Evolutionary conservation across 64 coral and sea anemone genomes (phyloP).

Genomic region (Platygyra sinensis): DNA sequence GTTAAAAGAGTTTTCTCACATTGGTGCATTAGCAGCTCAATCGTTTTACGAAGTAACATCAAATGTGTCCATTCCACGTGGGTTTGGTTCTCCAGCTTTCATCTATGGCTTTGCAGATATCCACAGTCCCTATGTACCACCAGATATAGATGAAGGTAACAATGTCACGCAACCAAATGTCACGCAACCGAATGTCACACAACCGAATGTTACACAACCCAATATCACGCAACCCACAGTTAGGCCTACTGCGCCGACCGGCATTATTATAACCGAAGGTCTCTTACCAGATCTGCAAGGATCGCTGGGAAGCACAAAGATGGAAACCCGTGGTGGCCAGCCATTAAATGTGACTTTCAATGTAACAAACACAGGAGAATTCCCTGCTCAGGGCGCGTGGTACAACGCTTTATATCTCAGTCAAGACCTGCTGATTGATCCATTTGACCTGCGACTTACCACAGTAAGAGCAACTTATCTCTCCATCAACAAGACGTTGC

Average conservation of each 20-base stretch:
- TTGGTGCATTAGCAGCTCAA: conserved; percentile 52
- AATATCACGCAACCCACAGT: conserved; percentile 28
- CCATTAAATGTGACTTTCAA: conserved; percentile 66
- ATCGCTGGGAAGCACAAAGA: conserved; percentile 25
- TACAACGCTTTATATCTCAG: conserved; percentile 74
- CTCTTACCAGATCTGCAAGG: conserved; percentile 73
- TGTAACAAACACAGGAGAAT: conserved; percentile 65
- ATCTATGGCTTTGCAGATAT: conserved; percentile 74
- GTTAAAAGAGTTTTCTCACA: conserved; percentile 43
- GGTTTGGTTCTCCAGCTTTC: conserved; percentile 36
- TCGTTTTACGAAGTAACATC: conserved; percentile 37
- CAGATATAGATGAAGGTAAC: neutral
- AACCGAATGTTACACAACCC: neutral
- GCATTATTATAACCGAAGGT: conserved; percentile 41
- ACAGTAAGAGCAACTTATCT: conserved; percentile 40
- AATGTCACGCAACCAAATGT: neutral
- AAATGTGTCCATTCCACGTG: conserved; percentile 51
- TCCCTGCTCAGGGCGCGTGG: conserved; percentile 31
- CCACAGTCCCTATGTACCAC: conserved; percentile 3
- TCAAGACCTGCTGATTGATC: conserved; percentile 75
- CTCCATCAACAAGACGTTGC: conserved; percentile 23
- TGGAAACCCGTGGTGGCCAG: conserved; percentile 64
- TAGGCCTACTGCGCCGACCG: conserved; percentile 19
- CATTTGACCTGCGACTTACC: conserved; percentile 71
- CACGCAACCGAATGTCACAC: conserved; percentile 11